These are phyloP conservation scores for Eulithis prunata DNA, from an alignment of 2,888 invertebrate genomes.

Conservation along the genomic window DNA sequence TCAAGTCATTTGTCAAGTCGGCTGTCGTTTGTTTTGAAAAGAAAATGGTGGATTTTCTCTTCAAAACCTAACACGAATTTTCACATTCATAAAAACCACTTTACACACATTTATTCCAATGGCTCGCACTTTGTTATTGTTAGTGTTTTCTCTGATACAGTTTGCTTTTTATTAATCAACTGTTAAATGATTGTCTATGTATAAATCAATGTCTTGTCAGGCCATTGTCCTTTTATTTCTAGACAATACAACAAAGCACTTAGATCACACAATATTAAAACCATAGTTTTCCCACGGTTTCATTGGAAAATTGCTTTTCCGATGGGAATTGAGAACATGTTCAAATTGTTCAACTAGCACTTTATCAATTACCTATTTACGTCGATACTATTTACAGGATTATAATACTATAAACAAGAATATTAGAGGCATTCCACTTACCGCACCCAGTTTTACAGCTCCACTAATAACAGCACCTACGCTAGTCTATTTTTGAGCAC, in stretches of 20 bases:
- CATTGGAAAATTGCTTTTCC: slow-evolving; percentile 12
- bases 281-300: slow-evolving; percentile 21
- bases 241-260: slow-evolving; percentile 20
- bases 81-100: no score
- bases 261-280: background rate
- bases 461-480: no score
- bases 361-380: slow-evolving; percentile 8
- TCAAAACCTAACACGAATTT: no score
- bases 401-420: background rate
- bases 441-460: no score
- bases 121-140: no score
- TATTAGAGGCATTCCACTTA: no score
- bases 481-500: no score
- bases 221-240: slow-evolving; percentile 14
- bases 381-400: background rate
- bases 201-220: slow-evolving; percentile 5
- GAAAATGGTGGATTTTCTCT: no score
- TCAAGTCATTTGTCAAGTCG: no score
- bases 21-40: no score
- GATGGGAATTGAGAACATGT: slow-evolving; percentile 20
- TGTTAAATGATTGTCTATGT: background rate
- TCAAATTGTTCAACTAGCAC: background rate
- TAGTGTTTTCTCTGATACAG: background rate
- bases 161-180: background rate
- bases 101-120: no score